These are phyloP conservation scores for Zeus faber DNA, from an alignment of 2,113 vertebrate genomes.

Conservation along the genomic window DNA sequence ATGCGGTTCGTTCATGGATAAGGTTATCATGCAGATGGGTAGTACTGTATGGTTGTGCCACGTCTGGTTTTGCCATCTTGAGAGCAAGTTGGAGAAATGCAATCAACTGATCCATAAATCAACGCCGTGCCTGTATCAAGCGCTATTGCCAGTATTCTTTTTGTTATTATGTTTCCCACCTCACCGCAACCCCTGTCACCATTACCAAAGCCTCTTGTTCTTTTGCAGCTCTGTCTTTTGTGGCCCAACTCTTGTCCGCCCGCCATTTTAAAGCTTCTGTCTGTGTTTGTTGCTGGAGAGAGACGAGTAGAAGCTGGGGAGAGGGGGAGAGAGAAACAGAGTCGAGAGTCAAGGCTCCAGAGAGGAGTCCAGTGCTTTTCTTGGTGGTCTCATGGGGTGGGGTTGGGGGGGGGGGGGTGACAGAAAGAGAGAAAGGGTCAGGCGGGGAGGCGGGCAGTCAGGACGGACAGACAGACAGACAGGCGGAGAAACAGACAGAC, in stretches of 20 bases:
- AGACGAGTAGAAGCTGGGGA: constrained; percentile 9
- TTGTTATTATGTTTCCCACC: not conserved
- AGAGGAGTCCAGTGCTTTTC: not conserved
- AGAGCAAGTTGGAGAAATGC: too few relatives aligned
- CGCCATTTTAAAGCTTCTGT: too few relatives aligned
- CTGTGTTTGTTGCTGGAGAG: too few relatives aligned
- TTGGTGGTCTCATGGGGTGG: not conserved
- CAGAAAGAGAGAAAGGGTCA: not conserved
- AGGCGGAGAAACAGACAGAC: constrained; percentile 10
- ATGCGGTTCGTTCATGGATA: too few relatives aligned
- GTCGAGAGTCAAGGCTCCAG: constrained; percentile 6
- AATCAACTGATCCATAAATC: not conserved
- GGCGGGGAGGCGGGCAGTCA: not conserved
- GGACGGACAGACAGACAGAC: not conserved
- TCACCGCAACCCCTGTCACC: not conserved
- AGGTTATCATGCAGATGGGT: too few relatives aligned
- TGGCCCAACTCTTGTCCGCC: constrained; percentile 23
- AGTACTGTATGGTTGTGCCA: too few relatives aligned
- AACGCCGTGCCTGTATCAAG: too few relatives aligned
- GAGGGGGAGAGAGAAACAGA: constrained; percentile 12
- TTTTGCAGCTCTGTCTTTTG: not conserved
- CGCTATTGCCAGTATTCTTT: not conserved
- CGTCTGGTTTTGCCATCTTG: not conserved
- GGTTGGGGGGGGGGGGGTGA: too few relatives aligned
- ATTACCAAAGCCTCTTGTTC: constrained; percentile 17